Evolutionary conservation across 2,888 invertebrate species (phyloP).

Genomic region (Phaonia tiefii): DNA sequence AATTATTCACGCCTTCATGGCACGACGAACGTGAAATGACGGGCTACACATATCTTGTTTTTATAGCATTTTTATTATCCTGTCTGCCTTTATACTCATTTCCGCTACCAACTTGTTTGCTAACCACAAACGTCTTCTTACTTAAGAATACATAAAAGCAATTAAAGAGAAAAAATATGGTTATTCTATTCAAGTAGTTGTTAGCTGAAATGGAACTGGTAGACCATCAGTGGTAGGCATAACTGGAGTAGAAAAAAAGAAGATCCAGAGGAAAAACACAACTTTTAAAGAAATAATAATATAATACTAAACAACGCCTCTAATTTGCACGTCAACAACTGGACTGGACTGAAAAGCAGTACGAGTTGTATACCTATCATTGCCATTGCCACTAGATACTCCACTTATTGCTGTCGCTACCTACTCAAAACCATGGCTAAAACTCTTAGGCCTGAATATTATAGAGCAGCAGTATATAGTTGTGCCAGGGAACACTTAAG

Average conservation of each 20-base stretch:
- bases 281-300: conserved; percentile 28
- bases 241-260: not conserved
- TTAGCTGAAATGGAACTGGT: not conserved
- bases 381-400: not conserved
- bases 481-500: not conserved
- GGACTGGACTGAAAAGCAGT: conserved; percentile 1
- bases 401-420: not conserved
- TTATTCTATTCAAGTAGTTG: conserved; percentile 1
- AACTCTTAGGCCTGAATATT: not conserved
- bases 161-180: conserved; percentile 28
- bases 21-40: not conserved
- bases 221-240: not conserved
- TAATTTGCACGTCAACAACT: conserved; percentile 41
- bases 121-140: not conserved
- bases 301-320: conserved; percentile 31
- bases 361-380: not conserved
- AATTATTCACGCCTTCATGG: conserved; percentile 15
- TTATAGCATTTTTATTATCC: conserved; percentile 37
- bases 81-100: conserved; percentile 4
- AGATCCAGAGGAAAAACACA: not conserved
- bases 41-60: conserved; percentile 5
- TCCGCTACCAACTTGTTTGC: not conserved
- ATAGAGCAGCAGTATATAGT: not conserved
- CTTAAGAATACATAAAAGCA: conserved; percentile 22
- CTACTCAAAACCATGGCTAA: not conserved